phyloP scores from a whole-genome alignment of 2,113 vertebrate genomes.

The Arvicanthis niloticus region DNA sequence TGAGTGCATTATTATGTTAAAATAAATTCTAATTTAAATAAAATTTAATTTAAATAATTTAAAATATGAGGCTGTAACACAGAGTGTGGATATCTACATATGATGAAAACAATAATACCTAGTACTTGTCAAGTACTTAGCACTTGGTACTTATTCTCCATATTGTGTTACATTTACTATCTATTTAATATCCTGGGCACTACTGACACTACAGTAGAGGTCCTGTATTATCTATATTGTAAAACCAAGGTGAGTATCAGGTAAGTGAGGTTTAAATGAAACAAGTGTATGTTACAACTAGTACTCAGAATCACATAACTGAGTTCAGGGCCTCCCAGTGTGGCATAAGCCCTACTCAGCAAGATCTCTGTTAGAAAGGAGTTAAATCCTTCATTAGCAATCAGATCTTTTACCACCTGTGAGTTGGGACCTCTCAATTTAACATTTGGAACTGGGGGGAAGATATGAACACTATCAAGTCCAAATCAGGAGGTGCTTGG shows the following conservation, averaged over 20 bases:
- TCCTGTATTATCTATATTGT: not conserved
- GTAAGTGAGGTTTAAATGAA: not conserved
- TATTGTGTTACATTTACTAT: constrained; percentile 15
- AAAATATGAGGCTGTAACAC: not conserved
- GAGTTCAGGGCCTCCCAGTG: not conserved
- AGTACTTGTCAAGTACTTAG: not conserved
- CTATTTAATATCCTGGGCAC: not conserved
- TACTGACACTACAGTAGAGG: not conserved
- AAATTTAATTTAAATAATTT: not conserved
- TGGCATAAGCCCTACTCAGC: not conserved
- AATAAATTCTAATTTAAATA: no score
- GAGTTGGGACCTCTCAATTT: not conserved
- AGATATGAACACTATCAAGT: not conserved
- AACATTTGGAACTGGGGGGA: not conserved
- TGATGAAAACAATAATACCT: not conserved
- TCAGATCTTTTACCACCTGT: not conserved
- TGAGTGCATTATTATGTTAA: no score
- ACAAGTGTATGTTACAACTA: not conserved
- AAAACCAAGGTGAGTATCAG: not conserved
- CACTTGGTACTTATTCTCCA: not conserved
- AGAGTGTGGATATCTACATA: not conserved
- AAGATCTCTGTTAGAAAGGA: not conserved
- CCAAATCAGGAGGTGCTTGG: not conserved
- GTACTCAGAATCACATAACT: not conserved
- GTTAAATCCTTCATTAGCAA: not conserved